Base-by-base conservation (phyloP, 2,113 vertebrate species). In the Pagrus major region DNA sequence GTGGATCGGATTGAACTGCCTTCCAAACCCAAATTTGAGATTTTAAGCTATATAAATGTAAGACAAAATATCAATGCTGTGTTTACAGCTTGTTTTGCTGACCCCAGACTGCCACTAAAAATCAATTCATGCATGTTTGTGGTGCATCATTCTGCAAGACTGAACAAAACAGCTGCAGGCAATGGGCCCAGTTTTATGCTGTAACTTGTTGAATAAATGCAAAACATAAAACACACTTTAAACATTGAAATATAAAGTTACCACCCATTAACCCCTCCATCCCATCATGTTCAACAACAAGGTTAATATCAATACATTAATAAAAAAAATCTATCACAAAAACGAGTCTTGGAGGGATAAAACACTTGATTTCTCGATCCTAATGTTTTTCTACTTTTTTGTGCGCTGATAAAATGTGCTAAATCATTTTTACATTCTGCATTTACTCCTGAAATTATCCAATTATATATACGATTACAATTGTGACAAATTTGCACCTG, bases 391-490 rank as follows among this genome's bases (percentile, higher is more conserved):
- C 15, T 51, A 9, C 11, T 2, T 44, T 52, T 18, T 37, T 69
- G 33, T 51, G 10, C 11, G 35, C 20, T 63, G 16, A 61, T 4
- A 64, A n/a, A 29, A 42, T 25, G 14, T 44, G 12, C 6, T 47
- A 23, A 41, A 29, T 39, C 1, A 12, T 15, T 55, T 47, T 47
- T 3, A 21, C 25, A 21, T 61, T 21, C 2, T 18, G 10, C 23
- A 64, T 54, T 33, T 15, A 8, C 31, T 55, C 76, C 41, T 41
- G 12, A 54, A 65, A 44, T n/a, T 9, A 39, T 44, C 31, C 16
- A 86, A 41, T 71, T 60, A 23, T 3, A 25, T n/a, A 68, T 31
- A 51, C 51, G 59, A 4, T 81, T 61, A 42, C 2, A 52, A 35
- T 49, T 46, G 52, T 58, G 27, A 65, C 70, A 73, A 65, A 66